Evolutionary conservation across 2,888 invertebrate species (phyloP), one percentile per base, ranked within the genome.

Genomic region (Stenoptilia bipunctidactyla): DNA sequence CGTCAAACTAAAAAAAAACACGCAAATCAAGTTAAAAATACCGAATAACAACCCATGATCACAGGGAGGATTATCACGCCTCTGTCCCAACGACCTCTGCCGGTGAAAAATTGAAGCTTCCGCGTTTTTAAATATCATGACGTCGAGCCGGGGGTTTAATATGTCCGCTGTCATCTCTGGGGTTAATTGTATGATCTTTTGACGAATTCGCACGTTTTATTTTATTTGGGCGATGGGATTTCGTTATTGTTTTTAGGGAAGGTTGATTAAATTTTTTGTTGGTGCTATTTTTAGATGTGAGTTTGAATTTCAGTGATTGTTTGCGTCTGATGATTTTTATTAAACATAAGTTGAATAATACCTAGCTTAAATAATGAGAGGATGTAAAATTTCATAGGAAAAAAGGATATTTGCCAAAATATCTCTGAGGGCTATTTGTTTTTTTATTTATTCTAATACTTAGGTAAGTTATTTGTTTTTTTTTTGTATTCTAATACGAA

Each of bases 71-170:
- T 30, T 30, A 30, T 12, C 30, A n/a, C 30, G 25, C 10, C 30
- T 30, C n/a, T 30, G 30, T 30, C 30, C n/a, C 30, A 3, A 12
- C 30, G 30, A 30, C 30, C 30, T 30, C 30, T 30, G n/a, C 30
- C 56, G 60, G 66, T 76, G 79, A 80, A 80, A 79, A 79, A 80
- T 82, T 79, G 75, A 73, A 71, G 58, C 65, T 61, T 68, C 66
- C 70, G 74, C 75, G 76, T 76, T 80, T 80, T 79, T 75, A 70
- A 80, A 79, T 75, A 72, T 70, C 61, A 62, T 67, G 73, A 70
- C 68, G 62, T 40, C 48, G 43, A 52, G 53, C 47, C 52, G 48
- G 43, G 48, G 53, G 49, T 51, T 63, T 58, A 58, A 61, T 60
- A 52, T 52, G 51, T 48, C 52, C 45, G 49, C 44, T 51, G 51